phyloP scores from a whole-genome alignment of 1,140 invertebrate genomes.

The Anoplolepis gracilipes region DNA sequence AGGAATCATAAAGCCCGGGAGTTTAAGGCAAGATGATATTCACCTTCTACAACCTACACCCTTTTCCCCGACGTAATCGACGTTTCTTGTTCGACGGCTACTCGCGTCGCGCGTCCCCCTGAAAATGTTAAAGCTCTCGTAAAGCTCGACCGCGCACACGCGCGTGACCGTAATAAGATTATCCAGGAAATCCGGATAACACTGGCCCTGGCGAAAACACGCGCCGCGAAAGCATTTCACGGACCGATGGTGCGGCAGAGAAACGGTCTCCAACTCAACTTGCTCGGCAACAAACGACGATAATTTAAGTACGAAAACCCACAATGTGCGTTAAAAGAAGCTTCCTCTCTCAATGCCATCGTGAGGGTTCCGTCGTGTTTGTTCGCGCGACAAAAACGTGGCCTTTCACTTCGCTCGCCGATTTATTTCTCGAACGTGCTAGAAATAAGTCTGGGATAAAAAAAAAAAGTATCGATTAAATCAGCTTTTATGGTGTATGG shows the following conservation, averaged over 20 bases:
- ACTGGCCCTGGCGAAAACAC: constrained; percentile 5
- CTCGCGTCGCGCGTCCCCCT: neutral
- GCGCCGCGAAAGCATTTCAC: constrained; percentile 47
- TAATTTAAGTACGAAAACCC: constrained; percentile 31
- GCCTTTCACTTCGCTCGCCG: neutral
- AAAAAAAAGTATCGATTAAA: constrained; percentile 14
- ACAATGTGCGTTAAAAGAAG: constrained; percentile 30
- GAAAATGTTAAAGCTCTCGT: neutral
- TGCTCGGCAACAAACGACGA: constrained; percentile 14
- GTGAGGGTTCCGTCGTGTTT: too few species aligned
- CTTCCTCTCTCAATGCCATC: neutral
- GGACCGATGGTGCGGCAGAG: constrained; percentile 37
- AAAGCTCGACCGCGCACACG: neutral
- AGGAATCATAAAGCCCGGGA: neutral
- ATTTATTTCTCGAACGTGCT: neutral
- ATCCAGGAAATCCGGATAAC: constrained; percentile 12
- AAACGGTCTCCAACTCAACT: constrained; percentile 41
- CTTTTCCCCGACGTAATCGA: constrained; percentile 4
- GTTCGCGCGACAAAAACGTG: neutral
- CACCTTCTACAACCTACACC: too few species aligned
- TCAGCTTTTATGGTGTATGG: neutral
- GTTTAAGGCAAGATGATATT: neutral
- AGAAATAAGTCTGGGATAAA: neutral
- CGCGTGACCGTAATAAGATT: constrained; percentile 41
- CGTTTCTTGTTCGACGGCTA: neutral